phyloP scores from a whole-genome alignment of 1,140 invertebrate genomes.

The Aphidius gifuensis region DNA sequence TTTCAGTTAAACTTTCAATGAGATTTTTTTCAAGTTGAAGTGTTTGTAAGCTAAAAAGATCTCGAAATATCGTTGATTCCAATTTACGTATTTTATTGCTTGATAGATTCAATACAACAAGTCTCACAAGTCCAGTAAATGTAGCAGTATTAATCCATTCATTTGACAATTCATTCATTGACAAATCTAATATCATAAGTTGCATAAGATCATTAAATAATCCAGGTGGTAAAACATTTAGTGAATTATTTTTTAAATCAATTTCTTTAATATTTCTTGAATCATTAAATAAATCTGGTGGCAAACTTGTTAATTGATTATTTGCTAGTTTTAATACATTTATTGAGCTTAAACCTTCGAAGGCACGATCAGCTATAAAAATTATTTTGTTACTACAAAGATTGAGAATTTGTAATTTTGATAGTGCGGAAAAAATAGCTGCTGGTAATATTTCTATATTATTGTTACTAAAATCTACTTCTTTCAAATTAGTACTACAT shows the following conservation, averaged over 20 bases:
- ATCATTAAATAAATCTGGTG: slow-evolving; percentile 78
- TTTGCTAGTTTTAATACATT: slow-evolving; percentile 75
- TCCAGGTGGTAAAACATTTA: slow-evolving; percentile 80
- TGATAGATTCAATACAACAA: slow-evolving; percentile 79
- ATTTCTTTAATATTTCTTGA: slow-evolving; percentile 78
- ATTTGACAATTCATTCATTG: slow-evolving; percentile 79
- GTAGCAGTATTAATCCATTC: slow-evolving; percentile 87
- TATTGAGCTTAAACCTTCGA: slow-evolving; percentile 75
- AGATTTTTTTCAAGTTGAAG: slow-evolving; percentile 79
- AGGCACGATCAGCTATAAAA: slow-evolving; percentile 75
- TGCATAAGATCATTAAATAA: slow-evolving; percentile 79
- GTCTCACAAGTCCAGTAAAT: slow-evolving; percentile 75
- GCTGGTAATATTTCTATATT: slow-evolving; percentile 75
- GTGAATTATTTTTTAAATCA: slow-evolving; percentile 81
- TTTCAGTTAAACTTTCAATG: slow-evolving; percentile 75
- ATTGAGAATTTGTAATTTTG: slow-evolving; percentile 61
- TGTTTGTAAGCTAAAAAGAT: slow-evolving; percentile 78
- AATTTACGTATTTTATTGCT: slow-evolving; percentile 76
- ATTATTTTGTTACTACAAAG: slow-evolving; percentile 68
- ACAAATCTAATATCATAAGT: slow-evolving; percentile 78
- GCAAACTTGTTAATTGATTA: slow-evolving; percentile 77
- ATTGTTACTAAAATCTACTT: slow-evolving; percentile 80
- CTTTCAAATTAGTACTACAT: slow-evolving; percentile 69
- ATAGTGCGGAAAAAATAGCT: slow-evolving; percentile 70
- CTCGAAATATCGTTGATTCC: slow-evolving; percentile 75